phyloP scores from a whole-genome alignment of 2,113 vertebrate species.

The Procavia capensis region DNA sequence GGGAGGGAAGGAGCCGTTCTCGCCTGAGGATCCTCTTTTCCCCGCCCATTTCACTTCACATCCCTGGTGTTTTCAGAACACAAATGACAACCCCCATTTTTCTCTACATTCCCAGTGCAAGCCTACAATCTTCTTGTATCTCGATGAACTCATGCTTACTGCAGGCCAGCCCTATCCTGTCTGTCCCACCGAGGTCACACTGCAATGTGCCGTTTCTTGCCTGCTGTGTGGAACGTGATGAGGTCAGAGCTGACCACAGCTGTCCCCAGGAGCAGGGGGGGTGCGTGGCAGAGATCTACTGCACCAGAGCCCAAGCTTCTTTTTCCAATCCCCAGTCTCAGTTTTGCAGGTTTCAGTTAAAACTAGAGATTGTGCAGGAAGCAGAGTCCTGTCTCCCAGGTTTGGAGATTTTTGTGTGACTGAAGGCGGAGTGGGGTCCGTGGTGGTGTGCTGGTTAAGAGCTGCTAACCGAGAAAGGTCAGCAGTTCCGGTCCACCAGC shows the following conservation, averaged over 20 bases:
- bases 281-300: neutral
- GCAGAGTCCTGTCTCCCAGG: neutral
- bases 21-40: neutral
- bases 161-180: neutral
- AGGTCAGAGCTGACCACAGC: conserved; percentile 8
- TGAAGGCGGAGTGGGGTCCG: neutral
- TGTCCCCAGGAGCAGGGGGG: neutral
- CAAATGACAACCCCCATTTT: conserved; percentile 65
- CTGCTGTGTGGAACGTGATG: neutral
- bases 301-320: neutral
- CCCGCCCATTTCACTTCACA: conserved; percentile 34
- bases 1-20: neutral
- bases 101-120: conserved; percentile 35
- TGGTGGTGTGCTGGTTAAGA: neutral
- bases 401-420: neutral
- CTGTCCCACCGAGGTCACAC: neutral
- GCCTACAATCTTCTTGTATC: conserved; percentile 58
- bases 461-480: neutral
- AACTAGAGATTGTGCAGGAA: conserved; percentile 15
- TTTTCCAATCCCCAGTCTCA: neutral
- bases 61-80: conserved; percentile 49
- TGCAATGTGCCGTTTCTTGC: neutral
- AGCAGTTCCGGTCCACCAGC: neutral
- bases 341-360: conserved; percentile 47
- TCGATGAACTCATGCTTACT: neutral